Percentiles rank a stretch among this genome's conserved stretches.
Evolutionary conservation across 2,888 invertebrate species (phyloP).

Genomic region (Leucania comma): DNA sequence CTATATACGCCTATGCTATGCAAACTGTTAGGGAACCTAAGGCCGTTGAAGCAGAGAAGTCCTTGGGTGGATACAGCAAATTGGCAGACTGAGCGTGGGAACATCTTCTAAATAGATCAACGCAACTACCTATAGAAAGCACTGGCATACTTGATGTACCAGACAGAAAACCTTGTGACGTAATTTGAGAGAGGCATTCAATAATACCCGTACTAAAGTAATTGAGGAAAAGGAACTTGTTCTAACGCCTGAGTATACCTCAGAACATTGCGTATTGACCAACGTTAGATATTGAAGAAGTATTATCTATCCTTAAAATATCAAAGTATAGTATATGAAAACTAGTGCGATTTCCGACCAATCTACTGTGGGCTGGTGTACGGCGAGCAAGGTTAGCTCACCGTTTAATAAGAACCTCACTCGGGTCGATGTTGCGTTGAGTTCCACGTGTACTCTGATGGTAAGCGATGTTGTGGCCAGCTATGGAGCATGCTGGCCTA

Average conservation of each 20-base stretch:
- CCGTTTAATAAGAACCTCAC: too few relatives aligned
- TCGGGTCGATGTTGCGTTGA: too few relatives aligned
- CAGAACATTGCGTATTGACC: too few relatives aligned
- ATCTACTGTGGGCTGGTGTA: too few relatives aligned
- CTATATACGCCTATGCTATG: too few relatives aligned
- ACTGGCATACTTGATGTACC: not conserved
- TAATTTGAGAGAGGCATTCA: not conserved
- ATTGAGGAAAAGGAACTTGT: not conserved
- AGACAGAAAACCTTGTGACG: not conserved
- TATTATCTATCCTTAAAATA: not conserved
- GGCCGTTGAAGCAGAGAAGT: not conserved
- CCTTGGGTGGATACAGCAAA: not conserved
- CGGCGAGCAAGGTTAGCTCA: too few relatives aligned
- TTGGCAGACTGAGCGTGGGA: not conserved
- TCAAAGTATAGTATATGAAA: too few relatives aligned
- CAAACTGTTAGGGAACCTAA: not conserved
- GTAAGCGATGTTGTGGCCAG: too few relatives aligned
- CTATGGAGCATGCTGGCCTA: too few relatives aligned
- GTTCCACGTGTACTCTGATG: too few relatives aligned
- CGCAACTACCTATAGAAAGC: not conserved
- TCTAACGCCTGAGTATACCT: not conserved
- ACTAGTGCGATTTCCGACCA: too few relatives aligned
- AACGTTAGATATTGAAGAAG: not conserved
- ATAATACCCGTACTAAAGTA: not conserved
- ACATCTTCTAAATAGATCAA: not conserved